Base-by-base conservation (phyloP, 2,113 vertebrate species). In the Notothenia coriiceps region DNA sequence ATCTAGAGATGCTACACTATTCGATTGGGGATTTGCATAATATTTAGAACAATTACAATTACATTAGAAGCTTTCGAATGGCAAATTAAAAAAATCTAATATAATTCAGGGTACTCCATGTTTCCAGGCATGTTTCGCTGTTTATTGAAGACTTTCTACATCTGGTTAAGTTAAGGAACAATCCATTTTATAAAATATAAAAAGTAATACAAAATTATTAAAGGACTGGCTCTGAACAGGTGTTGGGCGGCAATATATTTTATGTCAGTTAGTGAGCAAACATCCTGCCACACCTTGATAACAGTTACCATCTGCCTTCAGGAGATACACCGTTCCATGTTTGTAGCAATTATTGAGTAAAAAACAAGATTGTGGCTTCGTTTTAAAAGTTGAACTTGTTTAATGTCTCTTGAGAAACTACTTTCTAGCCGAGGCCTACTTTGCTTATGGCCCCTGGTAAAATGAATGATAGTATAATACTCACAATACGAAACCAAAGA, bases 211-310 rank as follows among this genome's bases (percentile, higher is more conserved):
- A 8, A 70, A 63, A 47, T 13, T 54, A 29, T 44, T 17, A 20
- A 66, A 49, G 15, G 2, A 20, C 7, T 25, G 51, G 9, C 13
- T 50, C 15, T 59, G 63, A 55, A 43, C 75, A 79, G 69, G 25
- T 75, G 65, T 62, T 40, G n/a, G 20, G 67, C 2, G 0, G 20
- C 18, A 46, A 6, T 17, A 54, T 3, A 33, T 9, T 29, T 6
- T 17, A 47, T 44, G 49, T 2, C 18, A 13, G 60, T 61, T 57
- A 43, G 57, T 67, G 50, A 68, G 60, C 79, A 86, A 82, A 74
- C 75, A 82, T 50, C 63, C 59, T 51, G 59, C 55, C 75, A 25
- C 70, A 57, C 55, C 75, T 25, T 47, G 18, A 67, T 33, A 62
- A 75, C 61, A 57, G 18, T 15, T 29, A 69, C 44, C 56, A 51